Conservation (phyloP, 2,113 vertebrate species). For the Bubo blakistoni region DNA sequence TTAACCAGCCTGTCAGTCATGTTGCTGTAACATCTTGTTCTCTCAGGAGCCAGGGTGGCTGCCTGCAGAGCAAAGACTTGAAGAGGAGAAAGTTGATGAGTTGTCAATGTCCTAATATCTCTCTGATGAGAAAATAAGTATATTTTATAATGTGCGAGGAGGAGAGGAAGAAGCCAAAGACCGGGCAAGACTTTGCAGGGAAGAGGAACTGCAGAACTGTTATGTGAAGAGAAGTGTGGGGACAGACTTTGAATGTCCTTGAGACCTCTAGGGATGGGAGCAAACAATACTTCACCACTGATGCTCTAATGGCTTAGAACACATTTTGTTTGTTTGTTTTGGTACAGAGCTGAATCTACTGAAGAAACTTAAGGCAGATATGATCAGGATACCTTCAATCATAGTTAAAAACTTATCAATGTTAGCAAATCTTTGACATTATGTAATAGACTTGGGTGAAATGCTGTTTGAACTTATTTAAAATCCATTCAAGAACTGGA, state of each 20-base stretch:
- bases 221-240: not conserved
- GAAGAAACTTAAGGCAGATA: not conserved
- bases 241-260: not conserved
- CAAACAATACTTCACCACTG: not conserved
- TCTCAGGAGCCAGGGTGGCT: not conserved
- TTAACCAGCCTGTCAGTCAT: not conserved
- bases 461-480: not conserved
- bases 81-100: not conserved
- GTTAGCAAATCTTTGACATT: not conserved
- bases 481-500: not conserved
- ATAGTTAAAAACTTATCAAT: not conserved
- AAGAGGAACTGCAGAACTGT: not conserved
- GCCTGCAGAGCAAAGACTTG: not conserved
- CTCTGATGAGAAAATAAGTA: not conserved
- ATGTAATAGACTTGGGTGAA: not conserved
- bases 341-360: not conserved
- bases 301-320: not conserved
- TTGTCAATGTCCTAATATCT: not conserved
- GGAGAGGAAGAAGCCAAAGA: not conserved
- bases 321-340: not conserved
- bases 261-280: not conserved
- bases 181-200: not conserved
- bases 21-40: fast-evolving
- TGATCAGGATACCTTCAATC: not conserved
- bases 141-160: not conserved